Conservation (phyloP, 2,797 vertebrate species). For the Sebastes elongatus region DNA sequence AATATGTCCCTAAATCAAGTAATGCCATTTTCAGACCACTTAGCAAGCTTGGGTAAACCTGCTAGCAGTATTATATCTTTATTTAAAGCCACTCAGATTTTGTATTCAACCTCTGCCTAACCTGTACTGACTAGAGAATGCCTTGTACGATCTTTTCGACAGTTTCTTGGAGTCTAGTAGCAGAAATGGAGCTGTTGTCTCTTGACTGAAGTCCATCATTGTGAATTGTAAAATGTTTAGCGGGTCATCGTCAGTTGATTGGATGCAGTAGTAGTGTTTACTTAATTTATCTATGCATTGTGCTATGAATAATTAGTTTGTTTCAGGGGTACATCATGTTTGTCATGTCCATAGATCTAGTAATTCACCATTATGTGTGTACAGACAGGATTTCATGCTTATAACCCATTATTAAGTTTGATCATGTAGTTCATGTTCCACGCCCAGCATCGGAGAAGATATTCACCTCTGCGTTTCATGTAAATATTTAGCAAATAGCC, state of each 20-base stretch:
- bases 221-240: slow-evolving; percentile 64
- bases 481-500: slow-evolving; percentile 84
- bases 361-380: slow-evolving; percentile 43
- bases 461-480: slow-evolving; percentile 68
- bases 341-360: slow-evolving; percentile 56
- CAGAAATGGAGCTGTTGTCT: slow-evolving; percentile 53
- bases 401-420: slow-evolving; percentile 44
- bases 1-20: slow-evolving; percentile 38
- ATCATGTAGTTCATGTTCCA: slow-evolving; percentile 56
- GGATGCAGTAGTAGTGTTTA: slow-evolving; percentile 89
- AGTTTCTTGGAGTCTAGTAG: slow-evolving; percentile 58
- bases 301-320: slow-evolving; percentile 84
- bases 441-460: slow-evolving; percentile 57
- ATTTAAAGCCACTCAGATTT: slow-evolving; percentile 68
- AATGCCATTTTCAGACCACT: slow-evolving; percentile 47
- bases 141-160: slow-evolving; percentile 48
- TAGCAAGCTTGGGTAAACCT: slow-evolving; percentile 61
- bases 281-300: slow-evolving; percentile 95
- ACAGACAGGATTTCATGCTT: slow-evolving; percentile 50
- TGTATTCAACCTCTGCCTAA: slow-evolving; percentile 56
- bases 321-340: slow-evolving; percentile 77
- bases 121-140: slow-evolving; percentile 56
- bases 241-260: slow-evolving; percentile 84
- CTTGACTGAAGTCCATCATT: slow-evolving; percentile 71
- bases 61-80: slow-evolving; percentile 76